Conservation (phyloP, 2,888 invertebrate genomes). For the Endomychus coccineus region DNA sequence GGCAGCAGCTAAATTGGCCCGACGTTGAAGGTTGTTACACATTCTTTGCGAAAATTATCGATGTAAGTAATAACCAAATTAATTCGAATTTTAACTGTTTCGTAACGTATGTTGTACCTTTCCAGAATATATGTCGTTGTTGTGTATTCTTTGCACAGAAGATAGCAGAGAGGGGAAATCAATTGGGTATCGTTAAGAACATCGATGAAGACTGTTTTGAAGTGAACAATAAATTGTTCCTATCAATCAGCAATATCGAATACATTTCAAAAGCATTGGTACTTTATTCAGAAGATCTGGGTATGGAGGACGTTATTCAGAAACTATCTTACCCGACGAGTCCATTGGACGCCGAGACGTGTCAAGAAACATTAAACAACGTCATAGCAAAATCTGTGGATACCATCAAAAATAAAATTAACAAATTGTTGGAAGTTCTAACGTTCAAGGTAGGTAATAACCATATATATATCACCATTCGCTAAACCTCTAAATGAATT, state of each 20-base stretch:
- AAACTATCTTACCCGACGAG: conserved; percentile 66
- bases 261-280: conserved; percentile 82
- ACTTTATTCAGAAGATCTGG: conserved; percentile 79
- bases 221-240: conserved; percentile 82
- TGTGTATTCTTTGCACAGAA: conserved; percentile 86
- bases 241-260: conserved; percentile 95
- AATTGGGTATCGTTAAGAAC: conserved; percentile 52
- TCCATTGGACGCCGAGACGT: conserved; percentile 70
- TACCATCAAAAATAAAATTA: conserved; percentile 81
- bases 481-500: no score
- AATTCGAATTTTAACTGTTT: no score
- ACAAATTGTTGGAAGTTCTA: conserved; percentile 76
- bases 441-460: conserved; percentile 75
- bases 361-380: conserved; percentile 69
- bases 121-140: conserved; percentile 84
- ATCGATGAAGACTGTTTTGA: conserved; percentile 67
- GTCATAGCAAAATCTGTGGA: conserved; percentile 84
- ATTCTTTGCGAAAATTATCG: conserved; percentile 88
- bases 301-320: conserved; percentile 67
- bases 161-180: conserved; percentile 69
- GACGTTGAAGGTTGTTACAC: conserved; percentile 87
- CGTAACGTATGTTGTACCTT: not conserved
- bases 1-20: conserved; percentile 94
- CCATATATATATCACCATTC: no score
- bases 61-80: conserved; percentile 53